phyloP scores from a whole-genome alignment of 2,113 vertebrate species.

The Rhynchomys soricoides region DNA sequence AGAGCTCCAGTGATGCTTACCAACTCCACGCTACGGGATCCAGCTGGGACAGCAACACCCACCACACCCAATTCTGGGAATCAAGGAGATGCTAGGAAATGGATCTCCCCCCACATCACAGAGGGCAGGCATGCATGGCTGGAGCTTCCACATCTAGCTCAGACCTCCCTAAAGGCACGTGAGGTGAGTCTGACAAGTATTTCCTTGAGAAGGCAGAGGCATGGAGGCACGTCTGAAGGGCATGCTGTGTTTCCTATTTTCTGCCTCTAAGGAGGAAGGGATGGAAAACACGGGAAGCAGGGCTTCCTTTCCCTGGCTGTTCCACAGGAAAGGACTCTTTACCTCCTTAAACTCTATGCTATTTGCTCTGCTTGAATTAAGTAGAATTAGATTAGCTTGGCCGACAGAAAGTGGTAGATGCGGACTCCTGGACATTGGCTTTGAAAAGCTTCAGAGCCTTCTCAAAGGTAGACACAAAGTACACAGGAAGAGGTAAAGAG shows the following conservation, averaged over 20 bases:
- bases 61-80: background rate
- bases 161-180: background rate
- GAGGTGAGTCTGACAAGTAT: background rate
- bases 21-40: background rate
- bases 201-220: constrained; percentile 45
- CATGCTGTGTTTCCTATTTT: constrained; percentile 34
- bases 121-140: fast-evolving
- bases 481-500: background rate
- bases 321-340: background rate
- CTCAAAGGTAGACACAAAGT: background rate
- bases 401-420: background rate
- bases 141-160: background rate
- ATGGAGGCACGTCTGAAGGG: background rate
- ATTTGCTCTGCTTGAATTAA: background rate
- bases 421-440: background rate
- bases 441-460: background rate
- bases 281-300: background rate
- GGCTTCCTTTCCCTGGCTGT: fast-evolving
- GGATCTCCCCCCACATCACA: background rate
- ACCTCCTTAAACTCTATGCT: background rate
- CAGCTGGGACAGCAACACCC: fast-evolving
- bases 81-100: background rate
- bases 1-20: background rate
- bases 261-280: background rate
- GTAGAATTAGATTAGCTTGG: background rate